Base-by-base conservation (phyloP, 2,113 vertebrate species). In the Mobula hypostoma region DNA sequence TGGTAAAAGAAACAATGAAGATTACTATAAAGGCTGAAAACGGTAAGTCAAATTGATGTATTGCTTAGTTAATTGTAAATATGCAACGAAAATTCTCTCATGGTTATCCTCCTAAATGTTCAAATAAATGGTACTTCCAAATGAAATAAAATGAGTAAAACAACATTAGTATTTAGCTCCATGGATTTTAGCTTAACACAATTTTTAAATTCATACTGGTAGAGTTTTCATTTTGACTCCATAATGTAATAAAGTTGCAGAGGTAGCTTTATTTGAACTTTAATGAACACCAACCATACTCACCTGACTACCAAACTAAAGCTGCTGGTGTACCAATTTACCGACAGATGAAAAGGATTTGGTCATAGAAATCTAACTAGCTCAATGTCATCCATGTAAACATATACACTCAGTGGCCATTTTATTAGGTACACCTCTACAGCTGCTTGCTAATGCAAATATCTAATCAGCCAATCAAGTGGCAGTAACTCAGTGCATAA, bases 331-430 rank as follows among this genome's bases (percentile, higher is more conserved):
- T 3, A 79, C 32, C 8, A 14, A n/a, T 79, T 79, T 79, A 87
- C 21, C 27, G 0, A 24, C 58, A 61, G 7, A 87, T 78, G 21
- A 87, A 56, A 24, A 87, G 83, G 56, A 48, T 40, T 29, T 14
- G 3, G 40, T 40, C 21, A 17, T 17, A 40, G 1, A 36, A 58
- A 58, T 8, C 56, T 61, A 87, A 87, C 58, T 29, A 61, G 83
- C 56, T 87, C 83, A 87, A 87, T 87, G 48, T 87, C 83, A 87
- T 87, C 32, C 21, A 29, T 85, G 82, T 85, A 48, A 58, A 85
- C 66, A 68, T 70, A 2, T 9, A 48, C 48, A 48, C 48, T 48
- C 48, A 48, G 48, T 48, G 3, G 48, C 48, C 48, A 48, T 4
- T 48, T 48, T 48, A 48, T 48, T 48, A 48, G 48, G 48, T 48